A percentile compares a stretch with the other conserved stretches of the same genome.
Conservation (phyloP, 2,113 vertebrate species). For the Tychaedon coryphoeus region DNA sequence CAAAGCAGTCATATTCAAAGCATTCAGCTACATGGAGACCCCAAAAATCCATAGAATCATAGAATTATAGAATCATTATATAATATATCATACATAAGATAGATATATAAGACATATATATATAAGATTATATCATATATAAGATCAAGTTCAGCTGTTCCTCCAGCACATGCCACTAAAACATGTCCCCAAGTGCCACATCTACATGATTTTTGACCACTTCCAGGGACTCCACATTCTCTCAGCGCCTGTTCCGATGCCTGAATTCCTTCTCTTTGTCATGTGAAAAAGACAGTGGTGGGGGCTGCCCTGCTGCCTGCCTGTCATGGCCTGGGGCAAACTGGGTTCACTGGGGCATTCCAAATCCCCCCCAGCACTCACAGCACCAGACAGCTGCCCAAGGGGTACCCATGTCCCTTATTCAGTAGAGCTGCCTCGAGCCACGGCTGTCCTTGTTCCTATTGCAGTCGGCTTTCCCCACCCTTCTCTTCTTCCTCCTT, state of each 20-base stretch:
- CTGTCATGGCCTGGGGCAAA: accelerated
- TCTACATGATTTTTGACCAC: background rate
- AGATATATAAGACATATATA: no score
- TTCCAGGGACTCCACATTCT: background rate
- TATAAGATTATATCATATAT: no score
- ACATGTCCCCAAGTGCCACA: background rate
- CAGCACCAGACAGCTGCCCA: accelerated
- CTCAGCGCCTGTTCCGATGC: background rate
- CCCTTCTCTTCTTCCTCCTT: background rate
- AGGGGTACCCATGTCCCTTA: background rate
- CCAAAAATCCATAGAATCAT: background rate
- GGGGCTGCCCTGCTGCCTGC: background rate
- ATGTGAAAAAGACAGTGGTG: accelerated
- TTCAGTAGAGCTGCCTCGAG: background rate
- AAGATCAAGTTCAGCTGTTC: background rate
- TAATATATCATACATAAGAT: no score
- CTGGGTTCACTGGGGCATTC: background rate
- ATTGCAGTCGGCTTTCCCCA: background rate
- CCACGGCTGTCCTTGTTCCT: background rate
- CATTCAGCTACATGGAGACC: background rate
- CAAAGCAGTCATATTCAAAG: background rate
- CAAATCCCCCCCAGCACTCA: background rate
- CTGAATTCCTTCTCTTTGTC: background rate
- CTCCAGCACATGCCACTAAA: background rate
- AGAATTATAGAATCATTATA: background rate